A percentile compares a stretch with the other conserved stretches of the same genome.
Evolutionary conservation across 2,797 vertebrate species (phyloP).

Genomic region (Eurystomus glaucurus): DNA sequence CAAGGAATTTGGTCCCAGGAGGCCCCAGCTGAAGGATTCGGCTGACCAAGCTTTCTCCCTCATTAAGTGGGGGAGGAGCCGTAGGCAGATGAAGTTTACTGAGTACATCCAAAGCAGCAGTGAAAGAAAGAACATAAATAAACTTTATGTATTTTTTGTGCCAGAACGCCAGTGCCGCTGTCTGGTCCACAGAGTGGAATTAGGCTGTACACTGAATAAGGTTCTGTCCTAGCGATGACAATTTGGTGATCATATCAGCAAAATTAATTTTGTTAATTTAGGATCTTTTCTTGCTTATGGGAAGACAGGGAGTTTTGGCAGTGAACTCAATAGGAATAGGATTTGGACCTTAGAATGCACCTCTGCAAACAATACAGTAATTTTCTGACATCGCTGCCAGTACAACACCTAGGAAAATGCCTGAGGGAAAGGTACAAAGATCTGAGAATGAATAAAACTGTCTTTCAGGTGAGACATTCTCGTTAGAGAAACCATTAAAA

Average conservation of each 20-base stretch:
- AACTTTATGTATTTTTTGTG: slow-evolving; percentile 83
- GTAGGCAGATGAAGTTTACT: slow-evolving; percentile 99
- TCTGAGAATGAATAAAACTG: slow-evolving; percentile 47
- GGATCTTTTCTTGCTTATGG: neutral
- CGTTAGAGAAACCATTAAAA: neutral
- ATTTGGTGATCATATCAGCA: slow-evolving; percentile 55
- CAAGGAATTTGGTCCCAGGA: slow-evolving; percentile 99
- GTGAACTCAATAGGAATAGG: neutral
- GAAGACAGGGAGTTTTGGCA: neutral
- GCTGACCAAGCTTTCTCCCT: slow-evolving; percentile 99
- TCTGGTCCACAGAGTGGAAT: slow-evolving; percentile 78
- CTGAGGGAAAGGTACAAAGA: neutral
- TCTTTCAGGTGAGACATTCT: slow-evolving; percentile 13
- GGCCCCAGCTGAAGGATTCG: slow-evolving; percentile 99
- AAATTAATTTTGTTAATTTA: neutral
- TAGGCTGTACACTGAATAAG: slow-evolving; percentile 75
- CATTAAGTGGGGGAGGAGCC: slow-evolving; percentile 99
- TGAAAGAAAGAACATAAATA: slow-evolving; percentile 92
- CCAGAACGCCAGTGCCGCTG: slow-evolving; percentile 78
- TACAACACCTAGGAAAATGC: slow-evolving; percentile 1
- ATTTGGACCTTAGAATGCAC: slow-evolving; percentile 28
- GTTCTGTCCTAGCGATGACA: slow-evolving; percentile 65
- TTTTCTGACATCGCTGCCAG: slow-evolving; percentile 52
- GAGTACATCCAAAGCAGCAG: slow-evolving; percentile 96
- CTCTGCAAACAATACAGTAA: neutral